Base-by-base conservation (phyloP, 2,888 invertebrate species). In the Noctua fimbriata region DNA sequence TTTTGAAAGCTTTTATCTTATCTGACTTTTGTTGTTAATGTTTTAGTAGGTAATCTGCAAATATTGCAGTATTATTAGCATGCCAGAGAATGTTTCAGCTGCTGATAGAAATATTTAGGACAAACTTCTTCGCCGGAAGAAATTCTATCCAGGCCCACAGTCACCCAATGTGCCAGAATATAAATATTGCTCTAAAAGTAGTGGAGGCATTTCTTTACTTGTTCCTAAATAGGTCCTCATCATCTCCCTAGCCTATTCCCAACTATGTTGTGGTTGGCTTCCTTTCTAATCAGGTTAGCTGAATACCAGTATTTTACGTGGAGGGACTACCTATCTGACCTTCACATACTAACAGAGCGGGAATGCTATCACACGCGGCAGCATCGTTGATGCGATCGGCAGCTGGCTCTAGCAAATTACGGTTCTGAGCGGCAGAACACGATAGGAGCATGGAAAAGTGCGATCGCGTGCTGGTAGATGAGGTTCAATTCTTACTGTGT, bases 1-100 rank as follows among this genome's bases (percentile, higher is more conserved):
- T 63, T 78, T 44, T 78, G n/a, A 52, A 78, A 52, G 41, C 21
- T 55, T 18, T 65, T 71, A 79, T 79, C 55, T 78, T 69, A 78
- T 65, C 52, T 28, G 55, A 44, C 32, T 67, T 60, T 36, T 58
- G 16, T 52, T 69, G 32, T 41, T 70, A 65, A 65, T 55, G 21
- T 63, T 65, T 78, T 52, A 71, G 65, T 55, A 6, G 14, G 5
- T 65, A 18, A 71, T 79, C n/a, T 71, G n/a, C 52, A 47, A 79
- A 70, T 65, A 78, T 78, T 63, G 9, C 36, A 52, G 47, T 21
- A 63, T 72, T 72, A 60, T 72, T 9, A 76, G 14, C 18, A 16
- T 9, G 6, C 7, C 16, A 16, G 41, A 44, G 44, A n/a, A 67
- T 28, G 1, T 36, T 76, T 58, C 0, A 24, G 21, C n/a, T 52